These are phyloP conservation scores for Nettapus auritus DNA, from an alignment of 2,113 vertebrate genomes.

Conservation along the genomic window DNA sequence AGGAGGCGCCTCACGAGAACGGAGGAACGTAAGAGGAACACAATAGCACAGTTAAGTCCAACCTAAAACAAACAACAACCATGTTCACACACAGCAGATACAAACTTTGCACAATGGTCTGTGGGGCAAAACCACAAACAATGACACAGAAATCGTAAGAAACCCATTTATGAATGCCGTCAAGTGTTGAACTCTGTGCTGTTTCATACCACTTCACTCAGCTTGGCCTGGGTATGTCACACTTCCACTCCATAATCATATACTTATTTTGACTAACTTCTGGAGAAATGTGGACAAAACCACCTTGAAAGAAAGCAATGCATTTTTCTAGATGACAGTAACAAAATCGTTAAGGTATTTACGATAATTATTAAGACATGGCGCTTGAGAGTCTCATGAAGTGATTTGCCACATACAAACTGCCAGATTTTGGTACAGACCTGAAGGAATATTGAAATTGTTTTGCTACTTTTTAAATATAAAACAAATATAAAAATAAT, in stretches of 20 bases:
- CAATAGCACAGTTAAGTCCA: neutral
- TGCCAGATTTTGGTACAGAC: rapidly evolving
- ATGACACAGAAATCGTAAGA: neutral
- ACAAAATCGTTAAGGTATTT: neutral
- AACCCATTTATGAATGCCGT: neutral
- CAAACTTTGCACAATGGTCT: neutral
- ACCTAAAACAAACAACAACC: neutral
- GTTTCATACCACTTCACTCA: neutral
- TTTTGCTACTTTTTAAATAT: neutral
- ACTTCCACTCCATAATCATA: rapidly evolving
- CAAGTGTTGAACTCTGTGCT: neutral
- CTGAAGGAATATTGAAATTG: neutral
- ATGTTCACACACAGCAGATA: rapidly evolving
- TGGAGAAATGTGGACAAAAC: neutral
- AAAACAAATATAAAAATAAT: rapidly evolving
- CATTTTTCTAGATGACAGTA: neutral
- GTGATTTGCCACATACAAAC: rapidly evolving
- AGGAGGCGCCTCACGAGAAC: neutral
- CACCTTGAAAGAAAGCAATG: neutral
- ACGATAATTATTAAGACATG: neutral
- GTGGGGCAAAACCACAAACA: neutral
- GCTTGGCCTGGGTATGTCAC: neutral
- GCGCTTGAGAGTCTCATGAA: neutral
- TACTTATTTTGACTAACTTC: neutral
- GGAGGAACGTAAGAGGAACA: neutral